phyloP scores from a whole-genome alignment of 1,140 invertebrate species.

The Dryas iulia region DNA sequence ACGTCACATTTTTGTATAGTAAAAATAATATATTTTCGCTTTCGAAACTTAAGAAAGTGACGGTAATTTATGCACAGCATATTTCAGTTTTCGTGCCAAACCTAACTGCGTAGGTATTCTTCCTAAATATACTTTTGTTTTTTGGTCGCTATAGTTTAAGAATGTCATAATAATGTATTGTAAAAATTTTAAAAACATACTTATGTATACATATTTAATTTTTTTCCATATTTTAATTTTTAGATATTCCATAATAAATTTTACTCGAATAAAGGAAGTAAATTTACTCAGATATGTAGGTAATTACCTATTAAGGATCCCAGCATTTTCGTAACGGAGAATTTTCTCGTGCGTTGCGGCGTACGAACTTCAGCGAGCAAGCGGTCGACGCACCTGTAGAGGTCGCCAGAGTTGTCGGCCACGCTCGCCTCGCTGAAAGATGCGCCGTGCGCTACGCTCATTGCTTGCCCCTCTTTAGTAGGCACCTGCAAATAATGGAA shows the following conservation, averaged over 20 bases:
- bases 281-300: too few relatives aligned
- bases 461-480: slow-evolving; percentile 84
- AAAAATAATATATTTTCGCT: not conserved
- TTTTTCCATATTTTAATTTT: too few relatives aligned
- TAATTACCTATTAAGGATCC: slow-evolving; percentile 85
- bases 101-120: not conserved
- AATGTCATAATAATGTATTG: not conserved
- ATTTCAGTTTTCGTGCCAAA: not conserved
- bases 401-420: slow-evolving; percentile 86
- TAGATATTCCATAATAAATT: too few relatives aligned
- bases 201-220: too few relatives aligned
- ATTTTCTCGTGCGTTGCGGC: slow-evolving; percentile 83
- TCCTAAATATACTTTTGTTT: not conserved
- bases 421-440: slow-evolving; percentile 89
- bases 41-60: not conserved
- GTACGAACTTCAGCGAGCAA: slow-evolving; percentile 84
- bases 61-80: not conserved
- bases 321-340: slow-evolving; percentile 89
- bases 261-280: too few relatives aligned
- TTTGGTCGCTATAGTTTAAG: not conserved
- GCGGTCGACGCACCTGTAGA: slow-evolving; percentile 86
- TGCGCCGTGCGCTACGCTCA: slow-evolving; percentile 84
- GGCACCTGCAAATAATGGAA: slow-evolving; percentile 81
- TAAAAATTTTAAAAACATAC: too few relatives aligned
- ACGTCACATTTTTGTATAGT: not conserved